These are phyloP conservation scores for Drosophila saltans DNA, from an alignment of 1,140 invertebrate species.

Conservation along the genomic window DNA sequence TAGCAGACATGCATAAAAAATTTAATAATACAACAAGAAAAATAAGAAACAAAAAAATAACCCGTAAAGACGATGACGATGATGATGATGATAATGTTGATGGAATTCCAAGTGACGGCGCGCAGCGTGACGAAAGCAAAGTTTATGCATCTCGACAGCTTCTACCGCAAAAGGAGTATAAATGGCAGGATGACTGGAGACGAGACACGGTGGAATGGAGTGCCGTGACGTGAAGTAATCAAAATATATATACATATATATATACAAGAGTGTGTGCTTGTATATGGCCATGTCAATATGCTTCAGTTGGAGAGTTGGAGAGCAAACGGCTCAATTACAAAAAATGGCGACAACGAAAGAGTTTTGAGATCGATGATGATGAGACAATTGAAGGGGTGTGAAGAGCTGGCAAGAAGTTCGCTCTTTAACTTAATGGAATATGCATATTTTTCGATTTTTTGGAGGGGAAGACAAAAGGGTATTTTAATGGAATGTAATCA, in stretches of 20 bases:
- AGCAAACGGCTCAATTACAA: constrained; percentile 68
- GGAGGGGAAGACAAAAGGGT: neutral
- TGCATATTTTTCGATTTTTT: constrained; percentile 28
- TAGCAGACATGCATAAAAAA: constrained; percentile 22
- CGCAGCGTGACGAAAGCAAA: constrained; percentile 61
- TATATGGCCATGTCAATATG: constrained; percentile 64
- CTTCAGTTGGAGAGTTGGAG: constrained; percentile 31
- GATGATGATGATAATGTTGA: constrained; percentile 6
- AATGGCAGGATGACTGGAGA: constrained; percentile 32
- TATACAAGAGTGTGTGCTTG: too few species aligned
- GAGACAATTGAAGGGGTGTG: constrained; percentile 7
- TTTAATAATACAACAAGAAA: constrained; percentile 38
- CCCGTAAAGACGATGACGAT: constrained; percentile 30
- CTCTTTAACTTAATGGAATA: constrained; percentile 54
- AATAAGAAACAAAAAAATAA: constrained; percentile 52
- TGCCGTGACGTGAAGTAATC: constrained; percentile 49
- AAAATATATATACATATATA: constrained; percentile 28
- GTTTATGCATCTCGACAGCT: constrained; percentile 65
- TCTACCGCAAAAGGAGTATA: constrained; percentile 19
- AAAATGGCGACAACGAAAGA: constrained; percentile 64
- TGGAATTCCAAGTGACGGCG: neutral
- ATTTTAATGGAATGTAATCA: constrained; percentile 35
- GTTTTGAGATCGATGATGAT: constrained; percentile 25
- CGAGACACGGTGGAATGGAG: constrained; percentile 8
- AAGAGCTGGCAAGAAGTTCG: neutral